Conservation (phyloP, 2,888 invertebrate species). For the Ametastegia equiseti region DNA sequence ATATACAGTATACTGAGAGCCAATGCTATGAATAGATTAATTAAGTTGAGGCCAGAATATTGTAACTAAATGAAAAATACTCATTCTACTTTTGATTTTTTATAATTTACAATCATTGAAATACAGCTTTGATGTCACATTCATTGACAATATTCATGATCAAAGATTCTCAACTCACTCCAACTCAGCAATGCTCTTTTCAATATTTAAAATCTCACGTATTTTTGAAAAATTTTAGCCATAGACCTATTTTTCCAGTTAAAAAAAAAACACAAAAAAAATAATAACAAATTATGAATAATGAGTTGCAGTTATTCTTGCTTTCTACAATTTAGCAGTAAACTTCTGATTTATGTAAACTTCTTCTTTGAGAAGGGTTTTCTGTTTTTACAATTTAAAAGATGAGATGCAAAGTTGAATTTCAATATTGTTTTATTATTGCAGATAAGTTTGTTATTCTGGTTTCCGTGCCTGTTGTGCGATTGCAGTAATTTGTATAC, state of each 20-base stretch:
- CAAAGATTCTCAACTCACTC: background rate
- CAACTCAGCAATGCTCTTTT: background rate
- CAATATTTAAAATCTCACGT: background rate
- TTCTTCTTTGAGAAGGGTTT: background rate
- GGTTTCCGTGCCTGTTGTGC: background rate
- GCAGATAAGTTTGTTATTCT: background rate
- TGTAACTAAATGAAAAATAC: conserved; percentile 14
- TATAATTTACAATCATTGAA: background rate
- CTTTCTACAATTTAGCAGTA: background rate
- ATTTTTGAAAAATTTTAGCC: background rate
- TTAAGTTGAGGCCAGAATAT: conserved; percentile 17
- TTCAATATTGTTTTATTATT: background rate
- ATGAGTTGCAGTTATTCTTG: background rate
- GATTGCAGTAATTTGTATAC: conserved; percentile 28
- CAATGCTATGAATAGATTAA: conserved; percentile 33
- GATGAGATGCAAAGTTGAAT: conserved; percentile 16
- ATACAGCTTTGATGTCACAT: conserved; percentile 3
- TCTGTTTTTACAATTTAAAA: background rate
- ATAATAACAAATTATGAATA: background rate
- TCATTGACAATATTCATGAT: background rate
- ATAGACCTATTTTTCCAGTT: too few species aligned
- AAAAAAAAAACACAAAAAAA: too few species aligned
- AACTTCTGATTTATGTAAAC: background rate
- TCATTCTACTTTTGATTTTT: background rate
- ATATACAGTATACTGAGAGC: conserved; percentile 4